Conservation (phyloP, 1,140 invertebrate species). For the Fopius arisanus region DNA sequence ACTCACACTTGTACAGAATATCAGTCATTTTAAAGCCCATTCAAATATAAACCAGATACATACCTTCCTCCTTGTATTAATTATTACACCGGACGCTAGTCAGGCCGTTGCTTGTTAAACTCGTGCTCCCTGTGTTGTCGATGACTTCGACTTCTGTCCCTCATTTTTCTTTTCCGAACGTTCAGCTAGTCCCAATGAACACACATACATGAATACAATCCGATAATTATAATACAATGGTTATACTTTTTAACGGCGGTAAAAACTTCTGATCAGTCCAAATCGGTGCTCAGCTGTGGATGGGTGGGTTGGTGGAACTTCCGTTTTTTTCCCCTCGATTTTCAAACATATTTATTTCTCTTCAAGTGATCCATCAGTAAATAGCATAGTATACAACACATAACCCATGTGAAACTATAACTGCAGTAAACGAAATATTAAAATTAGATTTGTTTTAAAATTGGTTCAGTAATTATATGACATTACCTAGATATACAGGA, state of each 20-base stretch:
- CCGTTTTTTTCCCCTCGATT: not conserved
- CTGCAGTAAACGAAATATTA: no score
- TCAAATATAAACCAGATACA: not conserved
- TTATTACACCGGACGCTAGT: not conserved
- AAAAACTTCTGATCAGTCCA: slow-evolving; percentile 46
- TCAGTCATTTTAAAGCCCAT: not conserved
- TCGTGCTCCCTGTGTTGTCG: not conserved
- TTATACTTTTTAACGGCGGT: slow-evolving; percentile 34
- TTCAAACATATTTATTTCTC: not conserved
- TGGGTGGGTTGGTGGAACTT: slow-evolving; percentile 41
- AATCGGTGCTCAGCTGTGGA: slow-evolving; percentile 38
- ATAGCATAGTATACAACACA: not conserved
- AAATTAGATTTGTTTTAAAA: no score
- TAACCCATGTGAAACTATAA: slow-evolving; percentile 4
- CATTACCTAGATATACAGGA: not conserved
- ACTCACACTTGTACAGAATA: not conserved
- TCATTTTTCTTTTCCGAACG: not conserved
- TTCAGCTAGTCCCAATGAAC: not conserved
- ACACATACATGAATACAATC: not conserved
- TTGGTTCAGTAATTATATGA: no score
- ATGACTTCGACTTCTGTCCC: not conserved
- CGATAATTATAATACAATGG: slow-evolving; percentile 55
- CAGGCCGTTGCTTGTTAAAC: not conserved
- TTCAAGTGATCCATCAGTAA: not conserved
- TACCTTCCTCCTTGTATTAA: not conserved